Evolutionary conservation across 1,140 invertebrate species (phyloP).

Genomic region (Adelges cooleyi): DNA sequence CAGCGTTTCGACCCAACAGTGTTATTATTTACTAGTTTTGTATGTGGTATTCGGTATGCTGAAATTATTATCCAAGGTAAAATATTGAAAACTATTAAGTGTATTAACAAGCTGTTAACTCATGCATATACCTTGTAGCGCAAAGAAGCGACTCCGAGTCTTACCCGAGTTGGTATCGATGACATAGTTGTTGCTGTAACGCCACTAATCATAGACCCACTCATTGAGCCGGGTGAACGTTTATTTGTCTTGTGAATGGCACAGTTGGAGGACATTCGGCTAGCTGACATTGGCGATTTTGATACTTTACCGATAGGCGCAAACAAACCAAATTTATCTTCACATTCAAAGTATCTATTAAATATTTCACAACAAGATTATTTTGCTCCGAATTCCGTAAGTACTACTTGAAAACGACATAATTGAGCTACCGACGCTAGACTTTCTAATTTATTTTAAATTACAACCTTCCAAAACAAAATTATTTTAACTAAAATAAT

Average conservation of each 20-base stretch:
- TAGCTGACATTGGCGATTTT: conserved; percentile 62
- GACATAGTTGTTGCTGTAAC: conserved; percentile 38
- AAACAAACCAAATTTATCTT: conserved; percentile 81
- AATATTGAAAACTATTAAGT: too few species aligned
- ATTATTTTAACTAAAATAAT: neutral
- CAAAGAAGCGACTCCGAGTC: conserved; percentile 48
- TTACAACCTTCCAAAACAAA: neutral
- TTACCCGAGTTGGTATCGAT: conserved; percentile 44
- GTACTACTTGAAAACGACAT: neutral
- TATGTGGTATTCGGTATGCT: too few species aligned
- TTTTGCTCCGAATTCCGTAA: neutral
- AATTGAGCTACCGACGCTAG: too few species aligned
- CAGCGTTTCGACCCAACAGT: too few species aligned
- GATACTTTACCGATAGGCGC: conserved; percentile 78
- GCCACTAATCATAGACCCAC: conserved; percentile 40
- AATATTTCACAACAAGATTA: too few species aligned
- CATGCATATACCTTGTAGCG: conserved; percentile 22
- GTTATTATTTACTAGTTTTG: too few species aligned
- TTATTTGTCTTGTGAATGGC: conserved; percentile 45
- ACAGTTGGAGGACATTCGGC: conserved; percentile 45
- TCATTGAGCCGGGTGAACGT: conserved; percentile 45
- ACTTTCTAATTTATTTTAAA: neutral
- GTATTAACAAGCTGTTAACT: neutral
- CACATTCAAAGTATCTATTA: conserved; percentile 84
- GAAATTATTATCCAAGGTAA: too few species aligned